These are phyloP conservation scores for Acleris literana DNA, from an alignment of 2,888 invertebrate genomes.

Conservation along the genomic window DNA sequence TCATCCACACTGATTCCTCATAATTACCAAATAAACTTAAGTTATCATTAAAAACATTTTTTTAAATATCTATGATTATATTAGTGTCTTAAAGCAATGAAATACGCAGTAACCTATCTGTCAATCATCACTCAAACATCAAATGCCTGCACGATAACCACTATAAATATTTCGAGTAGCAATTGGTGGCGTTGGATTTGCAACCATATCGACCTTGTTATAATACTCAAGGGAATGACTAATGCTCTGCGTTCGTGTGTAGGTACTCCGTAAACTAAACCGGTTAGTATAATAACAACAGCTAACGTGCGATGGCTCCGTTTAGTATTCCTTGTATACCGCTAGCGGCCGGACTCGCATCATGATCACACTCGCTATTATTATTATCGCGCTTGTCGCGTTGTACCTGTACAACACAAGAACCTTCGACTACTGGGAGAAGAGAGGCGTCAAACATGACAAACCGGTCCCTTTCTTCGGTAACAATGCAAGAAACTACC, in stretches of 20 bases:
- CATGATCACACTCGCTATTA: constrained; percentile 30
- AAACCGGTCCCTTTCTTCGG: constrained; percentile 59
- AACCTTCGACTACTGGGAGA: constrained; percentile 37
- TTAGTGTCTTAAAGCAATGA: too few species aligned
- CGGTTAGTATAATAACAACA: not conserved
- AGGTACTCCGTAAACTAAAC: not conserved
- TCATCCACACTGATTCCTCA: too few species aligned
- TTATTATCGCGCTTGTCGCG: constrained; percentile 10
- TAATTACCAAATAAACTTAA: too few species aligned
- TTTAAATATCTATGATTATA: too few species aligned
- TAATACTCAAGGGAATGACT: not conserved
- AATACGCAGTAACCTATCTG: too few species aligned
- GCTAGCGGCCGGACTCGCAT: constrained; percentile 1
- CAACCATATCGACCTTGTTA: not conserved
- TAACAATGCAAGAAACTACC: constrained; percentile 51
- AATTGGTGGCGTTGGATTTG: not conserved
- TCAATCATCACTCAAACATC: too few species aligned
- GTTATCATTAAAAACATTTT: too few species aligned
- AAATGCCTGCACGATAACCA: not conserved
- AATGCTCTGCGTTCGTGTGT: not conserved
- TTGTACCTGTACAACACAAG: constrained; percentile 28
- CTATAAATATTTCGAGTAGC: not conserved
- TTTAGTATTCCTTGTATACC: constrained; percentile 4
- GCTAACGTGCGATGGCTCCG: not conserved
- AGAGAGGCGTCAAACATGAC: constrained; percentile 56